Evolutionary conservation across 2,113 vertebrate species (phyloP).

Genomic region (Serranochromis macrocephalus): DNA sequence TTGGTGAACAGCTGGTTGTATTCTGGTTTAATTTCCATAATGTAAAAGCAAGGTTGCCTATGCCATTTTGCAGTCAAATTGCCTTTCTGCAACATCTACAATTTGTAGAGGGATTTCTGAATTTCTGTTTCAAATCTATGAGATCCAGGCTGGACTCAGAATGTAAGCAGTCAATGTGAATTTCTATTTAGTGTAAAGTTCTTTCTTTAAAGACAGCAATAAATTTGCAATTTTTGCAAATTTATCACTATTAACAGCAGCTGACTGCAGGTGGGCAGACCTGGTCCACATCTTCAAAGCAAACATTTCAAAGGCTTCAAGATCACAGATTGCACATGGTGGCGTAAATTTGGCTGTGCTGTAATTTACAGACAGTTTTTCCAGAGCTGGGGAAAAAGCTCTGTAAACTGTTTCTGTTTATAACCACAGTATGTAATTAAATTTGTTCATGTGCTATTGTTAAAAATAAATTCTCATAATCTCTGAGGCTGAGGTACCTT

Average conservation of each 20-base stretch:
- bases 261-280: background rate
- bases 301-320: background rate
- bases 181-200: background rate
- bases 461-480: background rate
- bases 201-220: background rate
- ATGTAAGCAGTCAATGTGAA: background rate
- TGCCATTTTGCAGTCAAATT: background rate
- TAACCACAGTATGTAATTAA: background rate
- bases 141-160: background rate
- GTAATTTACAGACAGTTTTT: background rate
- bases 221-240: background rate
- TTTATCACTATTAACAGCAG: background rate
- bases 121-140: background rate
- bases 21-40: background rate
- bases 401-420: background rate
- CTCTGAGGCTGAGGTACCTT: background rate
- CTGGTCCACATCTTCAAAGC: background rate
- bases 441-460: background rate
- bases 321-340: background rate
- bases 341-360: background rate
- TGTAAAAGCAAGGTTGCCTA: background rate
- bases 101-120: background rate
- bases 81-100: fast-evolving
- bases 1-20: background rate
- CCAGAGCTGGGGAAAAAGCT: background rate